These are phyloP conservation scores for Pseudorhombus dupliciocellatus DNA, from an alignment of 2,113 vertebrate genomes.

Conservation along the genomic window DNA sequence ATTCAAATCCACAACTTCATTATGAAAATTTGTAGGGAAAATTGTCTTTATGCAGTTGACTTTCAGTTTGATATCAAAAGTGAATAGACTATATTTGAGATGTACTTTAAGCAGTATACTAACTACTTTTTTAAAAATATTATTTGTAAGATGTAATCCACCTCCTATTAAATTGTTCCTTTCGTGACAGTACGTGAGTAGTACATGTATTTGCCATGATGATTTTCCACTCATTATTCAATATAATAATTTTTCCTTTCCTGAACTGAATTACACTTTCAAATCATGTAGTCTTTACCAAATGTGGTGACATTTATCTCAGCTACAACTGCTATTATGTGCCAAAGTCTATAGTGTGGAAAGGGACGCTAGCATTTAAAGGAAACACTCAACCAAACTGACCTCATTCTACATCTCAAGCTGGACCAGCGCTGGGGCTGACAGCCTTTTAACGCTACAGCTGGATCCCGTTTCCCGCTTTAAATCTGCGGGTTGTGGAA, in stretches of 20 bases:
- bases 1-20: too few relatives aligned
- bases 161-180: too few relatives aligned
- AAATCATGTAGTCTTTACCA: neutral
- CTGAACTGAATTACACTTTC: neutral
- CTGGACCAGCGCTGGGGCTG: slow-evolving; percentile 13
- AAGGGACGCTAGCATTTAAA: neutral
- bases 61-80: too few relatives aligned
- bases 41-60: too few relatives aligned
- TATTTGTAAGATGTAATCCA: neutral
- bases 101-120: too few relatives aligned
- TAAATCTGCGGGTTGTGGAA: slow-evolving; percentile 31
- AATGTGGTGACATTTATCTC: neutral
- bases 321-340: neutral
- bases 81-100: too few relatives aligned
- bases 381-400: neutral
- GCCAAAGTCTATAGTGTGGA: neutral
- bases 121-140: too few relatives aligned
- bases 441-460: slow-evolving; percentile 37
- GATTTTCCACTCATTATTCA: neutral
- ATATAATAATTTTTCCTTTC: neutral
- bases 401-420: slow-evolving; percentile 5
- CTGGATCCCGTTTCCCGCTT: slow-evolving; percentile 53
- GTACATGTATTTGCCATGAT: neutral
- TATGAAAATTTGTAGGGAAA: too few relatives aligned
- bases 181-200: neutral